Conservation (phyloP, 2,888 invertebrate genomes). For the Taphrorychus bicolor region DNA sequence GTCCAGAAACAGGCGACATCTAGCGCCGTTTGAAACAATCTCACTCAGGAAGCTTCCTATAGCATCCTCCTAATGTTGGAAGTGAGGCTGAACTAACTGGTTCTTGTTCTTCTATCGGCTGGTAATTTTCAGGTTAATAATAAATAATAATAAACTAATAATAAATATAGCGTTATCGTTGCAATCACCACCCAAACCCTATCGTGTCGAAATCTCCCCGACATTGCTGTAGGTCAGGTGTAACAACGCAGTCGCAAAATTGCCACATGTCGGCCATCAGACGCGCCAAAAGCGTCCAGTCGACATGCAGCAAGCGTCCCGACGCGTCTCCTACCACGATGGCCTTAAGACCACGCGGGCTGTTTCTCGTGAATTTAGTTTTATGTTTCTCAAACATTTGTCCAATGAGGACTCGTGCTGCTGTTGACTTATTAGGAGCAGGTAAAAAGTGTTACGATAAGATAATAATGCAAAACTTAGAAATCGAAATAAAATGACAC, state of each 20-base stretch:
- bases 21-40: no score
- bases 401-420: background rate
- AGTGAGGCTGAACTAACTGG: no score
- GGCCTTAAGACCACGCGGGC: conserved; percentile 2
- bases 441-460: background rate
- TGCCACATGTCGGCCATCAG: background rate
- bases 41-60: no score
- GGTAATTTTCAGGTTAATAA: no score
- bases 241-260: conserved; percentile 11
- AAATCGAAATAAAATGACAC: no score
- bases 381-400: conserved; percentile 1
- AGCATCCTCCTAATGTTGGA: no score
- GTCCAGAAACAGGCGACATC: no score
- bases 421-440: conserved; percentile 11
- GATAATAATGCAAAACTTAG: background rate
- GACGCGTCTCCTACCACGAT: background rate
- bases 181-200: background rate
- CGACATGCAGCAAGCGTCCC: conserved; percentile 21
- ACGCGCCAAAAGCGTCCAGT: conserved; percentile 19
- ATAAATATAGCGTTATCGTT: background rate
- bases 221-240: conserved; percentile 22
- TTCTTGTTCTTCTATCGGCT: no score
- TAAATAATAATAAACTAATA: no score
- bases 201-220: conserved; percentile 3
- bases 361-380: background rate